Evolutionary conservation across 2,797 vertebrate genomes (phyloP), one percentile per base, ranked within the genome.

Genomic region (Perodicticus potto): DNA sequence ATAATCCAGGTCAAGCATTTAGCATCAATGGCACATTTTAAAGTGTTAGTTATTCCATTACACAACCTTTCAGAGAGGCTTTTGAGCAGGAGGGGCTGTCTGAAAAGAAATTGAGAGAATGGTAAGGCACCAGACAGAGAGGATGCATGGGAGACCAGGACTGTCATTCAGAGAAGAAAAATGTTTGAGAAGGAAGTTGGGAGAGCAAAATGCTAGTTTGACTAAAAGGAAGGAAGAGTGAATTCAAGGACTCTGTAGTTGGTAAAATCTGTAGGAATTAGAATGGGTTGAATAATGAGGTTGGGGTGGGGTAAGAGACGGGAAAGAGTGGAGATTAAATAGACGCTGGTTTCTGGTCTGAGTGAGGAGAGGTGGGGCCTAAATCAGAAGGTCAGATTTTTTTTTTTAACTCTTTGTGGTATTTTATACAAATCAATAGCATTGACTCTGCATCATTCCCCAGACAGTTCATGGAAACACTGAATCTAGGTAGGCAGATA

Each of bases 401-500:
- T 32, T 63, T 29, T 67, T 65, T 65, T 16, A 67, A 34, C 11
- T 67, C 19, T 84, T 72, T 84, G 1, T 89, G 32, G 27, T 63
- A 40, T 83, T 94, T 22, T 63, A 72, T 57, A 37, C 3, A 78
- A 88, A 57, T 57, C 6, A 5, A 49, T 69, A 86, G 25, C 20
- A 76, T 95, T 89, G 65, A 90, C 65, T 81, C 91, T 93, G 4
- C 29, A 16, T 73, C 63, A 76, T 81, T 77, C 34, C 53, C 86
- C 1, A 40, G 13, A 69, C 4, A 69, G 6, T 61, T 94, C 49
- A 83, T 90, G 27, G 49, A 72, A 81, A 81, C 9, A 69, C 53
- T 76, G 29, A 78, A 55, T 77, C n/a, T n/a, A 70, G 19, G 63
- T 7, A 90, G 76, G 37, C 25, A 73, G 67, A 40, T n/a, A 70